Evolutionary conservation across 2,113 vertebrate genomes (phyloP).

Genomic region (Raphicerus campestris): DNA sequence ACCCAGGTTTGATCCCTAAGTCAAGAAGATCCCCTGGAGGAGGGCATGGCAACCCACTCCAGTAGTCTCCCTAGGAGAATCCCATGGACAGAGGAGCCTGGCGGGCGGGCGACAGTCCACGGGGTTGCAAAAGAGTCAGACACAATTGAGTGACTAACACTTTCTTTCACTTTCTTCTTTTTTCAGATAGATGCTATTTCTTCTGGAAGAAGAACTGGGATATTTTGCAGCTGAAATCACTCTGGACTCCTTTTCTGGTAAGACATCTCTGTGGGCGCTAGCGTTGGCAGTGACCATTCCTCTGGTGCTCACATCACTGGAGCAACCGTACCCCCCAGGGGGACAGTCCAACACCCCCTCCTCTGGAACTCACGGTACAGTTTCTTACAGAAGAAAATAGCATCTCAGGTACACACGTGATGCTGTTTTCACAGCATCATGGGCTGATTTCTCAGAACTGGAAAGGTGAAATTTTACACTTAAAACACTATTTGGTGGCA

Average conservation of each 20-base stretch:
- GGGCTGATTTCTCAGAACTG: background rate
- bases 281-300: rapidly evolving
- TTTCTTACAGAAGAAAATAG: background rate
- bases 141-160: background rate
- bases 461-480: background rate
- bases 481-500: background rate
- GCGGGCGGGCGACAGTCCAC: rapidly evolving
- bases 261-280: rapidly evolving
- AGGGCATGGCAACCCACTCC: background rate
- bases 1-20: background rate
- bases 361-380: background rate
- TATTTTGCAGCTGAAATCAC: background rate
- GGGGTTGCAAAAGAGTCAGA: background rate
- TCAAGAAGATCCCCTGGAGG: background rate
- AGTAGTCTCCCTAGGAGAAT: background rate
- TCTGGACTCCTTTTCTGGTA: rapidly evolving
- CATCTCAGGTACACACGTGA: rapidly evolving
- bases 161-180: background rate
- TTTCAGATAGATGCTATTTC: background rate
- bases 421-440: background rate
- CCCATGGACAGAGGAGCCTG: background rate
- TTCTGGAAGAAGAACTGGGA: background rate
- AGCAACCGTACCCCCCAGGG: rapidly evolving
- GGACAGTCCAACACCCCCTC: background rate
- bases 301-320: rapidly evolving